These are phyloP conservation scores for Cinclus cinclus DNA, from an alignment of 2,113 vertebrate genomes.

Conservation along the genomic window DNA sequence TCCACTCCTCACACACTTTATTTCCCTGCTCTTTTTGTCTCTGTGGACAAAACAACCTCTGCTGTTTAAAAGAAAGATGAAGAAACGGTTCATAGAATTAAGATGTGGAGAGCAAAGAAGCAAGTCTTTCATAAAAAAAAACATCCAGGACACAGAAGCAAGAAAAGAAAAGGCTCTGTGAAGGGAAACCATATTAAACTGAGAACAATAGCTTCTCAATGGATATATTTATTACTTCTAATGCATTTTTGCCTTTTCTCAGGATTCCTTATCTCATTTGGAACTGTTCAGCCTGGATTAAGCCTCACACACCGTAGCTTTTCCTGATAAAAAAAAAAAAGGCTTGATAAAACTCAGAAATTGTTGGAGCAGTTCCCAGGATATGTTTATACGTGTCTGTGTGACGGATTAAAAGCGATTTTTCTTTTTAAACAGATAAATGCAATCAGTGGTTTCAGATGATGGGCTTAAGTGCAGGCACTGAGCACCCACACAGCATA, in stretches of 20 bases:
- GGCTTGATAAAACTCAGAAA: constrained; percentile 38
- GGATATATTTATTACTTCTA: not conserved
- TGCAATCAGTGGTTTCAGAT: constrained; percentile 39
- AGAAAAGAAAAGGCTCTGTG: not conserved
- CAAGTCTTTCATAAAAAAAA: not conserved
- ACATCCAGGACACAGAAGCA: not conserved
- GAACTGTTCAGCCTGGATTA: constrained; percentile 39
- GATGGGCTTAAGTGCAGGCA: not conserved
- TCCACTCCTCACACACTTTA: not conserved
- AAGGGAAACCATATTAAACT: not conserved
- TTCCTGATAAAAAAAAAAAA: constrained; percentile 17
- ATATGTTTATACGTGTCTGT: constrained; percentile 45
- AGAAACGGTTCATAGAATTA: constrained; percentile 10
- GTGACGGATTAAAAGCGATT: constrained; percentile 59
- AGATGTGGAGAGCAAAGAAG: constrained; percentile 16
- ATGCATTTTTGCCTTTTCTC: not conserved
- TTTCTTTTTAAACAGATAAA: constrained; percentile 66
- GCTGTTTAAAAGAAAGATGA: not conserved
- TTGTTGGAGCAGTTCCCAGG: constrained; percentile 63
- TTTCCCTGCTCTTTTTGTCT: not conserved
- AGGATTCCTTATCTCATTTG: constrained; percentile 43
- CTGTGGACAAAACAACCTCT: not conserved
- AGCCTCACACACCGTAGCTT: not conserved
- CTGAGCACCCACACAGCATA: not conserved
- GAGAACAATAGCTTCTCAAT: not conserved